Conservation (phyloP, 2,888 invertebrate species). For the Orchesella flavescens region DNA sequence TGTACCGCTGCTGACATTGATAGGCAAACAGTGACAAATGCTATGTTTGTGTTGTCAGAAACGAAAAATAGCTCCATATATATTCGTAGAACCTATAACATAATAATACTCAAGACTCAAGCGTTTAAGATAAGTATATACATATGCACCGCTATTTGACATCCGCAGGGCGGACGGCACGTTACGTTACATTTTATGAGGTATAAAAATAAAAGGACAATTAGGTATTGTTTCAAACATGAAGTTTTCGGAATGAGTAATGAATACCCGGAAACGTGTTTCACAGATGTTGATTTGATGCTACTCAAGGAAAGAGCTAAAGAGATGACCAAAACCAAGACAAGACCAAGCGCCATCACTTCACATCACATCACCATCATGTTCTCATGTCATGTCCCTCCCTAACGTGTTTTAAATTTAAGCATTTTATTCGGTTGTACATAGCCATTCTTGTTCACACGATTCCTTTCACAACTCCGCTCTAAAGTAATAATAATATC, state of each 20-base stretch:
- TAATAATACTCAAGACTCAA: neutral
- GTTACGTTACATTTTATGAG: conserved; percentile 14
- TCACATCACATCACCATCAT: no score
- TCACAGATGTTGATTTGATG: no score
- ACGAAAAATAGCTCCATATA: neutral
- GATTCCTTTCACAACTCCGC: no score
- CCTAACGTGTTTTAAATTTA: no score
- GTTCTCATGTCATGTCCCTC: no score
- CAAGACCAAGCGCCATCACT: no score
- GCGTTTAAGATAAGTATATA: neutral
- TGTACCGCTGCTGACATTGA: conserved; percentile 6
- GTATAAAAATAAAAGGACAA: conserved; percentile 19
- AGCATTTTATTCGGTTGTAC: no score
- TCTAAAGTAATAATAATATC: no score
- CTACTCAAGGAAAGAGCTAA: no score
- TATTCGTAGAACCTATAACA: conserved; percentile 2
- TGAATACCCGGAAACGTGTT: conserved; percentile 7
- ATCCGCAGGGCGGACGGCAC: neutral
- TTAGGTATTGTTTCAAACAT: conserved; percentile 8
- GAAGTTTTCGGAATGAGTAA: no score
- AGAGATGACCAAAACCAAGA: no score
- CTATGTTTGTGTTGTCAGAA: conserved; percentile 18
- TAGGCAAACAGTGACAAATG: conserved; percentile 24
- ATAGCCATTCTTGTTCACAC: no score
- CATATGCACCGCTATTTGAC: neutral